Percentiles rank a stretch among this genome's conserved stretches.
Evolutionary conservation across 2,113 vertebrate genomes (phyloP).

Genomic region (Buteo buteo): DNA sequence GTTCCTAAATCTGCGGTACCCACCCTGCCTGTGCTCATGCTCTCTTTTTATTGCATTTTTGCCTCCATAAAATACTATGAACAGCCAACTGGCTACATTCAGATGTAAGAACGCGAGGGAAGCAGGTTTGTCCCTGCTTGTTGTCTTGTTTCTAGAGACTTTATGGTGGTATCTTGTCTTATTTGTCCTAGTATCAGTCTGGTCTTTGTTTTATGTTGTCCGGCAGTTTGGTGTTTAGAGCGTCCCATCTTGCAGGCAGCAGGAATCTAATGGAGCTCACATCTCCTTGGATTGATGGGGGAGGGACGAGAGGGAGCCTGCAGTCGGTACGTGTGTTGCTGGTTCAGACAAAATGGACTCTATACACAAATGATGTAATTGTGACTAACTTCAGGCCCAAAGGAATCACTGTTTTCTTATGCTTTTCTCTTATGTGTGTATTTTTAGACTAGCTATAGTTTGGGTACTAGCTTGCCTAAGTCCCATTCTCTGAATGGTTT

Average conservation of each 20-base stretch:
- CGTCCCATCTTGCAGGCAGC: neutral
- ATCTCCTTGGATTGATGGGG: neutral
- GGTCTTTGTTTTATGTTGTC: neutral
- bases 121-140: neutral
- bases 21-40: neutral
- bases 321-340: neutral
- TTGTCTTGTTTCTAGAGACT: neutral
- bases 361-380: neutral
- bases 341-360: neutral
- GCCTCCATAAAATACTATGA: neutral
- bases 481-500: neutral
- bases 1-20: neutral
- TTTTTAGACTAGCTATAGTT: neutral
- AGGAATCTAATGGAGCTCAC: neutral
- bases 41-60: neutral
- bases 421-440: neutral
- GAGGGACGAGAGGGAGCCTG: neutral
- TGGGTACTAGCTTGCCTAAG: neutral
- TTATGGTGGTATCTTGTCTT: neutral
- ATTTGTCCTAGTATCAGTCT: neutral
- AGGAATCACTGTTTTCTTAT: neutral
- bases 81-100: neutral
- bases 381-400: neutral
- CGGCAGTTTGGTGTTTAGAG: neutral
- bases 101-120: accelerated